Base-by-base conservation (phyloP, 2,888 invertebrate species). In the Melikaiella ostensackeni region DNA sequence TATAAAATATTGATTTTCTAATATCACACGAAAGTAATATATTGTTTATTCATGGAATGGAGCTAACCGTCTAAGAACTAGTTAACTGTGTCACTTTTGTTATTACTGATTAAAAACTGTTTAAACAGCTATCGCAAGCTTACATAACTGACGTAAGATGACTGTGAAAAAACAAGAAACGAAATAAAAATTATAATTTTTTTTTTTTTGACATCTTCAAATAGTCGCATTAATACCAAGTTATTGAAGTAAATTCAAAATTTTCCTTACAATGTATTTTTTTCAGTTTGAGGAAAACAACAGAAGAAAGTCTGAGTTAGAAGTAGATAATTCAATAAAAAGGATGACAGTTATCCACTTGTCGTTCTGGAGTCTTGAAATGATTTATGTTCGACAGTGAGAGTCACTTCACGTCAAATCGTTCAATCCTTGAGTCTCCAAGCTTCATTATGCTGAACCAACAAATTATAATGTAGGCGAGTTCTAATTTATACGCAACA, bases 371-470 rank as follows among this genome's bases (percentile, higher is more conserved):
- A 27, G 46, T 70, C 46, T 27, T 27, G 9, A 46, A 50, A 30
- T 70, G 66, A 70, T 64, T 64, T 64, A 70, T 70, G 24, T 27
- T 46, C 27, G 66, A 70, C 24, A 19, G 64, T 46, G 16, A 70
- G 42, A 46, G 66, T 70, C 66, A 70, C 66, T 30, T 46, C 9
- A 46, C n/a, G 64, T 38, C 42, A 42, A 64, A 70, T 30, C 46
- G 24, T 30, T 27, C 30, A 70, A 50, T 70, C n/a, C 27, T 9
- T n/a, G 16, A 70, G 19, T 19, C 13, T 59, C 30, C n/a, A 27
- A 70, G 24, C 30, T 70, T 70, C 66, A 70, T 66, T 66, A 66
- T 70, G 66, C 46, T 70, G 19, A 13, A 46, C 19, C 19, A 70
- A 70, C 66, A 70, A 70, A 46, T 24, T 30, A 24, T 46, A 50